Percentiles rank a stretch among this genome's conserved stretches.
These are phyloP conservation scores for Nomia melanderi DNA, from an alignment of 1,140 invertebrate species.

Conservation along the genomic window DNA sequence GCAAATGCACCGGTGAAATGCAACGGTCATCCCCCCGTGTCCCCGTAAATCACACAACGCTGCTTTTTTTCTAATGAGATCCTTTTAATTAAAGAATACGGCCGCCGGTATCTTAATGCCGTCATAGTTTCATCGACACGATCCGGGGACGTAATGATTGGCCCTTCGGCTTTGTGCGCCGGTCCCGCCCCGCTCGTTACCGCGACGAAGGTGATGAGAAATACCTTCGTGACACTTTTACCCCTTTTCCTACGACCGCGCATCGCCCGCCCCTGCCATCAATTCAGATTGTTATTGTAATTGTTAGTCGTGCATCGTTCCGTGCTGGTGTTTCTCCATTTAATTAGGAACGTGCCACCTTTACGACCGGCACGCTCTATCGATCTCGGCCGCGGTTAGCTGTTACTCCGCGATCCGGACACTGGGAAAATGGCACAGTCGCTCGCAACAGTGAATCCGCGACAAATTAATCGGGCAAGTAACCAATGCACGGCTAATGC, in stretches of 20 bases:
- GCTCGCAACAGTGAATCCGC: constrained; percentile 53
- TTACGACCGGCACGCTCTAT: neutral
- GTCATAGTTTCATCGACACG: constrained; percentile 24
- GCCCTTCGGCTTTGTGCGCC: neutral
- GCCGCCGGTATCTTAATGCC: constrained; percentile 18
- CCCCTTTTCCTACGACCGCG: neutral
- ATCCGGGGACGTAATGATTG: constrained; percentile 17
- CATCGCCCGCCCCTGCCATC: neutral
- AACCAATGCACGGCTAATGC: constrained; percentile 55
- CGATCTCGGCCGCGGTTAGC: neutral
- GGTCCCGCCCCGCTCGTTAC: constrained; percentile 28
- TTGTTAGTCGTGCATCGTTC: neutral
- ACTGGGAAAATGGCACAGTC: constrained; percentile 12
- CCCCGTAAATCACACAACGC: constrained; percentile 62
- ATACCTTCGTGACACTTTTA: constrained; percentile 7
- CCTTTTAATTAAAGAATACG: constrained; percentile 63
- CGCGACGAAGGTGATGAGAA: constrained; percentile 29
- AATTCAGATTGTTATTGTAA: constrained; percentile 15
- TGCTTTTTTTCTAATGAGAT: constrained; percentile 57
- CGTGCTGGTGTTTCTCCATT: neutral
- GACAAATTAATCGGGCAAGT: constrained; percentile 65
- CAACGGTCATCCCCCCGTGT: constrained; percentile 21
- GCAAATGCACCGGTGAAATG: constrained; percentile 69
- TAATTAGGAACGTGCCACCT: constrained; percentile 21
- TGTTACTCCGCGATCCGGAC: neutral